Conservation (phyloP, 2,797 vertebrate genomes). For the Thalassophryne amazonica region DNA sequence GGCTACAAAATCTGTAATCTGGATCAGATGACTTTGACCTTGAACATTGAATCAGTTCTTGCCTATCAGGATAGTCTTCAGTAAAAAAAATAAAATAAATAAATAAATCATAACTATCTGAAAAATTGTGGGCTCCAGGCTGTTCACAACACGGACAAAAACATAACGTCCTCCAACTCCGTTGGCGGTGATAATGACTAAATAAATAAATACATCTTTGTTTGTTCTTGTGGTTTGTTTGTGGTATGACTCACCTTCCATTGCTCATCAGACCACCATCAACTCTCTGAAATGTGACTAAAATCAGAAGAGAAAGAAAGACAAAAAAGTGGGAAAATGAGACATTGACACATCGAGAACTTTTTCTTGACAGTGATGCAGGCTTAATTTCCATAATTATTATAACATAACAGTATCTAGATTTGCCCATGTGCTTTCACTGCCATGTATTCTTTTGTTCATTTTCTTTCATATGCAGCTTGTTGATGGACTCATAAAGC, state of each 20-base stretch:
- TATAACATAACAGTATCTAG: constrained; percentile 6
- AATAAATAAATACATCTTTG: too few species aligned
- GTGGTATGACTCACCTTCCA: constrained; percentile 95
- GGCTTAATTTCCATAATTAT: constrained; percentile 3
- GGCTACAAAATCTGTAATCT: too few species aligned
- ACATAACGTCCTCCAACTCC: too few species aligned
- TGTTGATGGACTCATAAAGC: constrained; percentile 36
- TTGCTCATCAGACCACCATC: constrained; percentile 99
- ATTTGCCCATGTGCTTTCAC: constrained; percentile 32
- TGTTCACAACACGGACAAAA: too few species aligned
- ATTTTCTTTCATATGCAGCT: constrained; percentile 15
- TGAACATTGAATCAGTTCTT: too few species aligned
- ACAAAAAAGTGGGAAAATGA: neutral
- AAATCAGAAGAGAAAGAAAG: constrained; percentile 20
- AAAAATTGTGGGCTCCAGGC: too few species aligned
- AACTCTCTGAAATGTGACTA: constrained; percentile 98
- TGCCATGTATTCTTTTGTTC: constrained; percentile 5
- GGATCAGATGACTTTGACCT: too few species aligned
- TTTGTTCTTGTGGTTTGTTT: too few species aligned
- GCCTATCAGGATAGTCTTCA: too few species aligned
- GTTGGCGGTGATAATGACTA: too few species aligned
- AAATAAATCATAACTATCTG: too few species aligned
- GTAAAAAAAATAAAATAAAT: too few species aligned
- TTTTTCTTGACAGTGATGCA: neutral
- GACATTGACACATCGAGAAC: constrained; percentile 23